Percentiles rank a stretch among this genome's conserved stretches.
phyloP scores from a whole-genome alignment of 2,888 invertebrate genomes.

The Orgyia antiqua region DNA sequence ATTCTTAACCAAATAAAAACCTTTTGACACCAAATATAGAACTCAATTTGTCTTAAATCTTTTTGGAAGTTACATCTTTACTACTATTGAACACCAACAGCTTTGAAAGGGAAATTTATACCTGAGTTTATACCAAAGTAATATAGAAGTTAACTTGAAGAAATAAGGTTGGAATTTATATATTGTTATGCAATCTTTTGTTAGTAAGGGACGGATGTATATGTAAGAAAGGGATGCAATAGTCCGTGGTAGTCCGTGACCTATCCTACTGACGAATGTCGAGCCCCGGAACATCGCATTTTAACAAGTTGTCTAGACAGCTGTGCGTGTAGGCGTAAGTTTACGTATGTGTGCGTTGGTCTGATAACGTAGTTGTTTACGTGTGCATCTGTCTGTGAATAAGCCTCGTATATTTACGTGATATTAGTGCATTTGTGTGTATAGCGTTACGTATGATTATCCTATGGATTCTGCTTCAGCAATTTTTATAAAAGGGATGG shows the following conservation, averaged over 20 bases:
- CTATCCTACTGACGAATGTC: conserved; percentile 77
- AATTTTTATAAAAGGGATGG: conserved; percentile 21
- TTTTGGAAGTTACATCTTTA: conserved; percentile 35
- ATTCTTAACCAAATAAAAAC: conserved; percentile 16
- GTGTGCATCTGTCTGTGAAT: conserved; percentile 27
- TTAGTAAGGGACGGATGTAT: conserved; percentile 34
- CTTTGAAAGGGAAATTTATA: conserved; percentile 76
- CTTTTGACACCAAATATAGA: conserved; percentile 16
- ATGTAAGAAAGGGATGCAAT: conserved; percentile 44
- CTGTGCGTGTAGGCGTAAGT: conserved; percentile 37
- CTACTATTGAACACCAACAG: conserved; percentile 23
- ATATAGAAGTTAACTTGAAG: conserved; percentile 14
- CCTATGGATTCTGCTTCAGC: conserved; percentile 12
- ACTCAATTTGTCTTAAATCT: conserved; percentile 12
- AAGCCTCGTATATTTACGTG: conserved; percentile 10
- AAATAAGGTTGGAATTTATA: conserved; percentile 34
- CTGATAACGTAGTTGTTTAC: conserved; percentile 18
- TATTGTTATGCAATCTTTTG: conserved; percentile 18
- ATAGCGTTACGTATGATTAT: conserved; percentile 12
- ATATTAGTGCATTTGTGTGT: conserved; percentile 7
- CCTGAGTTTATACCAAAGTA: conserved; percentile 33
- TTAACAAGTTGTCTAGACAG: conserved; percentile 74
- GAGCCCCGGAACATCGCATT: conserved; percentile 73
- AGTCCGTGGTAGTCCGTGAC: conserved; percentile 69
- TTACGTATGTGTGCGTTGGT: conserved; percentile 28